phyloP scores from a whole-genome alignment of 2,888 invertebrate genomes.

The Brenthis ino region DNA sequence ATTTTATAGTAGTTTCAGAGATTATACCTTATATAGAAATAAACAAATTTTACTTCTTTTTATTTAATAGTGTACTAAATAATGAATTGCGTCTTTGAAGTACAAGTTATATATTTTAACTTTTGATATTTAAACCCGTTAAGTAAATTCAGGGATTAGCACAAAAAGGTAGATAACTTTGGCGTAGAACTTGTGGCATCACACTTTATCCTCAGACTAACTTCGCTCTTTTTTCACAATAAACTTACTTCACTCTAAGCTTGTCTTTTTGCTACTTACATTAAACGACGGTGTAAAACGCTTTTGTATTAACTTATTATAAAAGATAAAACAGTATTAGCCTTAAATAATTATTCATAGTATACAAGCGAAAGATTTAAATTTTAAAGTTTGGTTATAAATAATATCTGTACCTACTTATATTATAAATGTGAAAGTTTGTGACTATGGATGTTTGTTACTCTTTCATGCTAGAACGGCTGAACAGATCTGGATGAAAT shows the following conservation, averaged over 20 bases:
- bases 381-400: too few species aligned
- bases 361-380: too few species aligned
- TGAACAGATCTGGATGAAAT: too few species aligned
- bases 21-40: background rate
- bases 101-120: background rate
- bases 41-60: too few species aligned
- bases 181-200: slow-evolving; percentile 10
- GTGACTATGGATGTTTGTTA: too few species aligned
- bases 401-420: too few species aligned
- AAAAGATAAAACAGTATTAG: too few species aligned
- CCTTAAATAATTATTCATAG: too few species aligned
- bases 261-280: slow-evolving; percentile 16
- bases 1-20: background rate
- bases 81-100: too few species aligned
- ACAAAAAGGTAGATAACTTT: background rate
- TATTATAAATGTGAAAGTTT: too few species aligned
- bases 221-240: slow-evolving; percentile 17
- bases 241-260: slow-evolving; percentile 13
- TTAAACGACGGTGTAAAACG: slow-evolving; percentile 8
- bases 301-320: slow-evolving; percentile 1
- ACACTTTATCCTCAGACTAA: slow-evolving; percentile 18
- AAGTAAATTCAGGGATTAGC: background rate
- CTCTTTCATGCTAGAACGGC: too few species aligned
- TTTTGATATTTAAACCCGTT: background rate
- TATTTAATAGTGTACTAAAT: too few species aligned